These are phyloP conservation scores for Cydia amplana DNA, from an alignment of 1,140 invertebrate species.

Conservation along the genomic window DNA sequence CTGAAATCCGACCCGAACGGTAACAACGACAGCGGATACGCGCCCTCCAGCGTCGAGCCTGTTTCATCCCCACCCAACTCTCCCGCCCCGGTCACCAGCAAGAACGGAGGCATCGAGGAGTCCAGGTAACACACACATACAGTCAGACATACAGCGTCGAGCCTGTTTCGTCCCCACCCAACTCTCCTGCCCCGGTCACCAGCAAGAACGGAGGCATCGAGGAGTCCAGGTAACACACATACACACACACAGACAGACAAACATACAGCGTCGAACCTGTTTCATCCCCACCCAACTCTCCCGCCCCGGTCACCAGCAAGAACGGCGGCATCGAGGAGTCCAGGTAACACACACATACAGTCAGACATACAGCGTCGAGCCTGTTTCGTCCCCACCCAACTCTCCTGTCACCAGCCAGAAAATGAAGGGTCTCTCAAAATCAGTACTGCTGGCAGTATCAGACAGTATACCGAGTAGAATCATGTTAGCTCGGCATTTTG, in stretches of 20 bases:
- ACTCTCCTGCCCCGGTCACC: conserved; percentile 74
- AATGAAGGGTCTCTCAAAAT: too few species aligned
- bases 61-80: conserved; percentile 82
- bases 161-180: conserved; percentile 82
- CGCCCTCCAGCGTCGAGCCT: conserved; percentile 83
- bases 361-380: too few species aligned
- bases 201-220: conserved; percentile 67
- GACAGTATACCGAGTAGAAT: too few species aligned
- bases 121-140: conserved; percentile 50
- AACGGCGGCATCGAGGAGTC: conserved; percentile 66
- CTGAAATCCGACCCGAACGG: conserved; percentile 85
- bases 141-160: conserved; percentile 74
- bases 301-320: conserved; percentile 67
- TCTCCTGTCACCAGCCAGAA: too few species aligned
- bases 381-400: too few species aligned
- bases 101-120: conserved; percentile 64
- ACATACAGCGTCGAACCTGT: conserved; percentile 77
- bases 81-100: conserved; percentile 74
- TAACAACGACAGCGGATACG: conserved; percentile 90
- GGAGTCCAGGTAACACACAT: conserved; percentile 56
- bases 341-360: too few species aligned
- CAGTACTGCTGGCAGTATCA: too few species aligned
- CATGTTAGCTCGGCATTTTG: too few species aligned
- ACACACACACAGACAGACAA: too few species aligned
- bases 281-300: conserved; percentile 84